These are phyloP conservation scores for Eutrigla gurnardus DNA, from an alignment of 2,797 vertebrate species.

Conservation along the genomic window DNA sequence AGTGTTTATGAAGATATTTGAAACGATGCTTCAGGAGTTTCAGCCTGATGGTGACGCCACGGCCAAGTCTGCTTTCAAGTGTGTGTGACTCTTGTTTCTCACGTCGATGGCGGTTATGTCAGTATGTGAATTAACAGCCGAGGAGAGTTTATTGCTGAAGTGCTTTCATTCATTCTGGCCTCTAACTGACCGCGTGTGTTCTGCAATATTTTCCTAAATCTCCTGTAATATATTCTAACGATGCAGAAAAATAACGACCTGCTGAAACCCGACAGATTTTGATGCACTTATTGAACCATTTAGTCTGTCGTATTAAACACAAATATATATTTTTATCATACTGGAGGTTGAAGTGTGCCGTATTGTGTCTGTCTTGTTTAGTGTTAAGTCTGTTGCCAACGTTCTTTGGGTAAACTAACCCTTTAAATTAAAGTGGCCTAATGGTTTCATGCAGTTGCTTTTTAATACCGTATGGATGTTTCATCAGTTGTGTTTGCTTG, in stretches of 20 bases:
- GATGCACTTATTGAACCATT: slow-evolving; percentile 24
- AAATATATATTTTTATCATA: slow-evolving; percentile 35
- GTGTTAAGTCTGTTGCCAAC: slow-evolving; percentile 31
- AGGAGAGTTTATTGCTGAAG: neutral
- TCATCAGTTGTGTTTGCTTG: slow-evolving; percentile 32
- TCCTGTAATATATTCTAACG: slow-evolving; percentile 39
- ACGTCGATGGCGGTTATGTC: slow-evolving; percentile 2
- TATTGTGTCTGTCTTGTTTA: slow-evolving; percentile 35
- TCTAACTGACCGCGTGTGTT: neutral
- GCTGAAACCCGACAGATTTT: slow-evolving; percentile 24
- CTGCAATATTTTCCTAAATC: slow-evolving; percentile 13
- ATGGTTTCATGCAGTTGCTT: slow-evolving; percentile 55
- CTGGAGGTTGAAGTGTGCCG: slow-evolving; percentile 25
- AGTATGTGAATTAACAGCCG: slow-evolving; percentile 8
- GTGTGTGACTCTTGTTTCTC: slow-evolving; percentile 19
- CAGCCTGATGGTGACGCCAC: slow-evolving; percentile 9
- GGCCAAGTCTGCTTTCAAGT: slow-evolving; percentile 18
- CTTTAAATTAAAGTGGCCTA: slow-evolving; percentile 32
- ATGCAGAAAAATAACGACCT: slow-evolving; percentile 46
- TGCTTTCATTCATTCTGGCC: neutral
- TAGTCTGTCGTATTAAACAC: slow-evolving; percentile 18
- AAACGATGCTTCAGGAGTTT: slow-evolving; percentile 26
- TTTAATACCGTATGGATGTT: slow-evolving; percentile 58
- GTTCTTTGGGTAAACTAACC: slow-evolving; percentile 29
- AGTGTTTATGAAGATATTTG: slow-evolving; percentile 17